Evolutionary conservation across 2,113 vertebrate species (phyloP), one percentile per base, ranked within the genome.

Genomic region (Asarcornis scutulata): DNA sequence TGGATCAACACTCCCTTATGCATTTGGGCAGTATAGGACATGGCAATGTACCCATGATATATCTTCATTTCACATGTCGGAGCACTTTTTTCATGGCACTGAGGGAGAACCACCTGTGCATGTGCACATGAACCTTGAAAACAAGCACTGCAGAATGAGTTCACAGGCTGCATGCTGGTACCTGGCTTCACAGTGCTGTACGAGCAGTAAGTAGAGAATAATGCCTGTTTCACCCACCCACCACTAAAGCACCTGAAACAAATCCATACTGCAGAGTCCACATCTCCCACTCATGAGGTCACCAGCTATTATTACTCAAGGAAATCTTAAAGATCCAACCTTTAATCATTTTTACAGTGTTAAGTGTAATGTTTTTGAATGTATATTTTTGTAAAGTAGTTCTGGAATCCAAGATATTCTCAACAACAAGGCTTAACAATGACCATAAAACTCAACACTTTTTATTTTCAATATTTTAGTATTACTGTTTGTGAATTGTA

Each of bases 111-210:
- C 2, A 1, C 32, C 23, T 40, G n/a, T 1, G 1, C 38, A 31
- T 2, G 1, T 8, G 14, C 34, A 62, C 22, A 38, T 31, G 31
- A 62, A 38, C 31, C 67, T 13, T 16, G 36, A 14, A 50, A 29
- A 66, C 7, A n/a, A 0, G 2, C 32, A 29, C 4, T 22, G 32
- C 9, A 48, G 40, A 31, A 29, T 8, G 31, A 2, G 1, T 38
- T 26, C 56, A 9, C 40, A 16, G 25, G 11, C 34, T 44, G 59
- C 20, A 27, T 3, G 2, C 16, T 58, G 55, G 7, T 48, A 27
- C 7, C 8, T 13, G 31, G 26, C 72, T 74, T 52, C 34, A 8
- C 2, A 1, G 8, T 15, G 7, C 38, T n/a, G 11, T 25, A 64
- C 8, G 8, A 66, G n/a, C 18, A 3, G 0, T 36, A 48, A 64